Evolutionary conservation across 2,797 vertebrate species (phyloP), one percentile per base, ranked within the genome.

Genomic region (Scolopax bukidnonensis): DNA sequence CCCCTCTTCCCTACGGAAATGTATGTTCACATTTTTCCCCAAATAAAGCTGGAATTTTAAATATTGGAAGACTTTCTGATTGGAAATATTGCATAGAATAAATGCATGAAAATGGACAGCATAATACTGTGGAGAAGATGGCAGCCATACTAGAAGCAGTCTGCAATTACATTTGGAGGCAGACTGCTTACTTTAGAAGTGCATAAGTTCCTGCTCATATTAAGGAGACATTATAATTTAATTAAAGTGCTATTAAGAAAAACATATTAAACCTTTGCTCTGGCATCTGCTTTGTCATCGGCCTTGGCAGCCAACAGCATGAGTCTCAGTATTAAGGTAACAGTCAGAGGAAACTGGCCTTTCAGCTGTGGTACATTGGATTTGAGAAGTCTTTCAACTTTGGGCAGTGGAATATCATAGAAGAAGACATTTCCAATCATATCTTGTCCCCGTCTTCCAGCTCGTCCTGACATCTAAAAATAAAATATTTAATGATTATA

Each of bases 361-460:
- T 93, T 97, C 68, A 97, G 12, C 60, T 94, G 45, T 64, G 96
- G 95, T 47, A 97, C 90, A 4, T 95, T 92, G 25, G 97, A 97
- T 88, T 97, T 97, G 20, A 97, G 77, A 48, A 97, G 94, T 56
- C 83, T 89, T 87, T 97, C 93, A 57, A 96, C 85, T 81, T 97
- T 97, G 43, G 96, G 91, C 73, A 95, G 38, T 33, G 96, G 97
- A 27, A 98, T 92, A n/a, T 90, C 88, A 1, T 96, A 97, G 80
- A 98, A 97, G 70, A 97, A 97, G 19, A 97, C 97, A 90, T 88
- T 97, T 86, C 97, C 97, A 73, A 84, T 70, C 63, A 97, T 20
- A 75, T 97, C 97, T 68, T 97, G 91, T 69, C 97, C 97, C 64
- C 92, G 65, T 92, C 97, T 97, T 86, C 97, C 97, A 90, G 97